Conservation (phyloP, 2,113 vertebrate species). For the Colistium nudipinnis region DNA sequence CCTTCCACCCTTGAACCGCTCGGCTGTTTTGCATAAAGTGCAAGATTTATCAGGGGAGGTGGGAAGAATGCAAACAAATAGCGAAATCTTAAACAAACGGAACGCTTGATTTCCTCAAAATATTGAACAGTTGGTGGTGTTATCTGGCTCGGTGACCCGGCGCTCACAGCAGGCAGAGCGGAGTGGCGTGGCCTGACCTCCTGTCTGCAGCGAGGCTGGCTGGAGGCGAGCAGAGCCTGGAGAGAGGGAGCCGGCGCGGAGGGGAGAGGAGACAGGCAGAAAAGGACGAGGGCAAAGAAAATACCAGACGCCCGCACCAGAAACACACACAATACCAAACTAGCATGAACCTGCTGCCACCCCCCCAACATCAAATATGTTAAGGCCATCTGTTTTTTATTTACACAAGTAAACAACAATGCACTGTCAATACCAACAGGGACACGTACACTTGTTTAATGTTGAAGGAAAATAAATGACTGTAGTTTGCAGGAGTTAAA, state of each 20-base stretch:
- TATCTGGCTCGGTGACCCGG: constrained; percentile 77
- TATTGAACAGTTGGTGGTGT: constrained; percentile 81
- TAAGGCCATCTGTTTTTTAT: constrained; percentile 76
- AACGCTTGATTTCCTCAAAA: constrained; percentile 78
- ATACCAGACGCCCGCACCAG: constrained; percentile 66
- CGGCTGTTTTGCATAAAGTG: constrained; percentile 64
- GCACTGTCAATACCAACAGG: constrained; percentile 70
- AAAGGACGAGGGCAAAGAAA: constrained; percentile 78
- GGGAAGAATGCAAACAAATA: constrained; percentile 60
- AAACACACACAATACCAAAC: constrained; percentile 69
- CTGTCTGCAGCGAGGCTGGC: constrained; percentile 73
- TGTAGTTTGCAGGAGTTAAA: constrained; percentile 52
- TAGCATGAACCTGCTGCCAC: constrained; percentile 68
- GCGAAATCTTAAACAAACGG: constrained; percentile 66
- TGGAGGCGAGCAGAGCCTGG: constrained; percentile 69
- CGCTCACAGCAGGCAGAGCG: constrained; percentile 74
- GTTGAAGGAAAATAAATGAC: constrained; percentile 49
- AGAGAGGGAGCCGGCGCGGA: constrained; percentile 67
- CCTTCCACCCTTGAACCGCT: constrained; percentile 61
- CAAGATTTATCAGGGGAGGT: constrained; percentile 58
- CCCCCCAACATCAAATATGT: constrained; percentile 73
- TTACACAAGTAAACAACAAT: constrained; percentile 75
- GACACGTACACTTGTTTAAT: constrained; percentile 57
- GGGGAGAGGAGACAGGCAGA: constrained; percentile 72
- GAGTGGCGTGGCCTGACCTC: constrained; percentile 80